Percentiles rank a stretch among this genome's conserved stretches.
Evolutionary conservation across 2,888 invertebrate species (phyloP).

Genomic region (Eupithecia insigniata): DNA sequence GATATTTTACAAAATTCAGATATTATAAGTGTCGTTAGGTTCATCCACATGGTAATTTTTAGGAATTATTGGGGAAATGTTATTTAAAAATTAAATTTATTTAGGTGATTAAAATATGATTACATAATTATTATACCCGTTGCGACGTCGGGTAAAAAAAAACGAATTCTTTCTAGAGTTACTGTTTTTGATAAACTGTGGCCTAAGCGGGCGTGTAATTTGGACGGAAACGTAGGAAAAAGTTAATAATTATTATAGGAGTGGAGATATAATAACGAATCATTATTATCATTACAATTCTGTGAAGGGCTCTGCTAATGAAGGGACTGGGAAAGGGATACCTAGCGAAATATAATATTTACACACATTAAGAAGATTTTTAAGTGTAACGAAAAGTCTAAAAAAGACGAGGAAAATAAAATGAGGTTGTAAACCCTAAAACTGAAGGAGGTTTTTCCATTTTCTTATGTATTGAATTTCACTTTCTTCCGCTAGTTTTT

Average conservation of each 20-base stretch:
- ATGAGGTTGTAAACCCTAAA: too few relatives aligned
- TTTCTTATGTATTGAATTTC: background rate
- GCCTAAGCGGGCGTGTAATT: conserved; percentile 58
- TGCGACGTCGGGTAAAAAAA: background rate
- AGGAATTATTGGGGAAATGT: too few relatives aligned
- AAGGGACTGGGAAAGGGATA: conserved; percentile 46
- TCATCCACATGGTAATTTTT: too few relatives aligned
- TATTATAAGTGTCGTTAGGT: too few relatives aligned
- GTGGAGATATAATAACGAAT: conserved; percentile 70
- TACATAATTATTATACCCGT: background rate
- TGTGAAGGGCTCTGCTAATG: conserved; percentile 59
- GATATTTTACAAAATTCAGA: too few relatives aligned
- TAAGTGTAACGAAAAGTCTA: background rate
- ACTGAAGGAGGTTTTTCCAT: too few relatives aligned
- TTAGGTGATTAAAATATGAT: background rate
- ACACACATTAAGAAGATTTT: background rate
- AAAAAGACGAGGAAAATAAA: too few relatives aligned
- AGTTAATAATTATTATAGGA: conserved; percentile 73
- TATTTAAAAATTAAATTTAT: background rate
- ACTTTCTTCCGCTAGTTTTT: background rate
- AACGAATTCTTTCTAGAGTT: background rate
- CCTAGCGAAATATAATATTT: background rate
- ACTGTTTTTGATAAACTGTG: conserved; percentile 35
- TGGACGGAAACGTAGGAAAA: conserved; percentile 72
- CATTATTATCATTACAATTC: conserved; percentile 73